Evolutionary conservation across 2,888 invertebrate species (phyloP), one percentile per base, ranked within the genome.

Genomic region (Ichneumoninae sp.): DNA sequence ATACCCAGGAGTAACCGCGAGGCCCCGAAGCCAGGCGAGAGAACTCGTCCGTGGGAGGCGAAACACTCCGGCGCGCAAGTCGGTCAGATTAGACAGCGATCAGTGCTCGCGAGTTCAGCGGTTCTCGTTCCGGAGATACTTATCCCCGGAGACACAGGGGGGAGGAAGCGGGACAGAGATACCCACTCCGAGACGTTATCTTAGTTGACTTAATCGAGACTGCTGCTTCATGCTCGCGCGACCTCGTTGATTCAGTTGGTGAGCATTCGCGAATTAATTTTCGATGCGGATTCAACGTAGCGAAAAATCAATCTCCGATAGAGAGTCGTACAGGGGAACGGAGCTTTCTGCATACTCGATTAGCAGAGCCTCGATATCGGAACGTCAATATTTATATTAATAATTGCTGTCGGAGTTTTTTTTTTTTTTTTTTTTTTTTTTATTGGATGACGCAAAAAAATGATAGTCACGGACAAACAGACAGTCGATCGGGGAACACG

Each of bases 81-180:
- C 88, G 88, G 88, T 88, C 88, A 87, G 86, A 88, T 88, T 88
- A 86, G 86, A 87, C 86, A 86, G 84, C 83, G 80, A 82, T 50
- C 70, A 68, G 82, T n/a, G 54, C 57, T 52, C 54, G 76, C 70
- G 81, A 62, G 54, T 52, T 71, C 71, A 86, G 87, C 71, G 85
- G 83, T 83, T 85, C 87, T 85, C 87, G 82, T 80, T 80, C 82
- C 33, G 40, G 16, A 66, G 69, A 65, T 77, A 69, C 47, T 66
- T 69, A 26, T 33, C 22, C n/a, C 40, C 50, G 71, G 65, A 66
- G 66, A 4, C 33, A 44, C 22, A 47, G 71, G 40, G 68, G 54
- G 50, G 68, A 60, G 71, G 44, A 60, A 75, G 30, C 74, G 44
- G 22, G 62, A 44, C 26, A 19, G 19, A 60, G 33, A 65, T 47